Evolutionary conservation across 2,888 invertebrate species (phyloP).

Genomic region (Cactoblastis cactorum): DNA sequence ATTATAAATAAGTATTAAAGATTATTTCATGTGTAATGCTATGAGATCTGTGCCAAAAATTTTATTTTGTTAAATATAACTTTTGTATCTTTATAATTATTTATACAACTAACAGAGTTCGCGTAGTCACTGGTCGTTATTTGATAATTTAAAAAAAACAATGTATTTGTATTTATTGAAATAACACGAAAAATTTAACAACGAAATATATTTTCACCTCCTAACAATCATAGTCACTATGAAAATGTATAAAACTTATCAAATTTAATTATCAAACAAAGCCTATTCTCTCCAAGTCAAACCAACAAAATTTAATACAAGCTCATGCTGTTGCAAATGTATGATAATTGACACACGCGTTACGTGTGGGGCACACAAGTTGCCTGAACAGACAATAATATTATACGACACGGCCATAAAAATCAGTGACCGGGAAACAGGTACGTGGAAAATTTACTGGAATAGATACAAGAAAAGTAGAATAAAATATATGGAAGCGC

Average conservation of each 20-base stretch:
- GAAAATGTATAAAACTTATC: too few species aligned
- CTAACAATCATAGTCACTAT: too few species aligned
- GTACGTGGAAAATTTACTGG: conserved; percentile 9
- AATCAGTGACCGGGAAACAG: conserved; percentile 10
- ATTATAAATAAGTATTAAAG: not conserved
- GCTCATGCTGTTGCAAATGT: not conserved
- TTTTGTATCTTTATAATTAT: too few species aligned
- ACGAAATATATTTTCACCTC: too few species aligned
- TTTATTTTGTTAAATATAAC: too few species aligned
- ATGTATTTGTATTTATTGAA: too few species aligned
- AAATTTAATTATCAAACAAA: too few species aligned
- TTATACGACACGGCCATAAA: conserved; percentile 7
- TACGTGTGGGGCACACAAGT: not conserved
- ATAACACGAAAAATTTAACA: too few species aligned
- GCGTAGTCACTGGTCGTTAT: too few species aligned
- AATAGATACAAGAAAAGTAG: not conserved
- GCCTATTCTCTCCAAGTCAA: not conserved
- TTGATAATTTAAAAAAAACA: too few species aligned
- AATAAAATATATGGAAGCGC: not conserved
- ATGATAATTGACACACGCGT: not conserved
- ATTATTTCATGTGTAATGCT: not conserved
- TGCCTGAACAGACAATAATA: not conserved
- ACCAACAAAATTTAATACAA: not conserved
- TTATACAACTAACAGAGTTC: too few species aligned
- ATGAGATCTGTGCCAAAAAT: too few species aligned